These are phyloP conservation scores for Ciconia maguari DNA, from an alignment of 2,113 vertebrate genomes.

Conservation along the genomic window DNA sequence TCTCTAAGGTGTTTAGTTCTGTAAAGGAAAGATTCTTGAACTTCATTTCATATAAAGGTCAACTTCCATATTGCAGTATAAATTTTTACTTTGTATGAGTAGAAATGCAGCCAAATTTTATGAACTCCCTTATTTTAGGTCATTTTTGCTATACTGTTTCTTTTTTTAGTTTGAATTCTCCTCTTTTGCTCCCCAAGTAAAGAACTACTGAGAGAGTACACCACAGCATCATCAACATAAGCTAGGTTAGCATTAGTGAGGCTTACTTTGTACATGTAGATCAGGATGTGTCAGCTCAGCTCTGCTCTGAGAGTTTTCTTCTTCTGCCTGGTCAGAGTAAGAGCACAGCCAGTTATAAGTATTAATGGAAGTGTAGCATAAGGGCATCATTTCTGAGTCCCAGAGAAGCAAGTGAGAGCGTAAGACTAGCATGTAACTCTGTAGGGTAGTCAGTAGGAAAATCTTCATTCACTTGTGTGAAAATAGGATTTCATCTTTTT, in stretches of 20 bases:
- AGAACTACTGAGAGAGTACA: neutral
- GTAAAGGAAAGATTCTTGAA: neutral
- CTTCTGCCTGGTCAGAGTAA: neutral
- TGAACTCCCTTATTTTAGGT: neutral
- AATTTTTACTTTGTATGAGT: accelerated
- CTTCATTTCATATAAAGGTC: neutral
- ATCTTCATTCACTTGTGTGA: neutral
- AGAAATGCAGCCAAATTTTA: neutral
- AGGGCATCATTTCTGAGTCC: neutral
- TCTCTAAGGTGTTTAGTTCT: neutral
- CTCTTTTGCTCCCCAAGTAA: neutral
- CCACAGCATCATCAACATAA: neutral
- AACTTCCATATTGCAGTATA: accelerated
- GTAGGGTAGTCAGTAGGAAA: neutral
- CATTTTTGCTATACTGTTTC: neutral
- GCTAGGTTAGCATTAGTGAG: neutral
- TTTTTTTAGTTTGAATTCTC: neutral
- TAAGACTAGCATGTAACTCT: neutral
- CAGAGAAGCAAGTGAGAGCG: neutral
- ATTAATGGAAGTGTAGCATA: neutral
- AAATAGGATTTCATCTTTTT: neutral
- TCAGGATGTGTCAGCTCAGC: neutral
- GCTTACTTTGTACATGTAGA: accelerated
- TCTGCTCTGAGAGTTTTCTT: neutral
- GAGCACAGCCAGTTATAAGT: neutral